Evolutionary conservation across 2,113 vertebrate species (phyloP), one percentile per base, ranked within the genome.

Genomic region (Romanogobio albipinnatus): DNA sequence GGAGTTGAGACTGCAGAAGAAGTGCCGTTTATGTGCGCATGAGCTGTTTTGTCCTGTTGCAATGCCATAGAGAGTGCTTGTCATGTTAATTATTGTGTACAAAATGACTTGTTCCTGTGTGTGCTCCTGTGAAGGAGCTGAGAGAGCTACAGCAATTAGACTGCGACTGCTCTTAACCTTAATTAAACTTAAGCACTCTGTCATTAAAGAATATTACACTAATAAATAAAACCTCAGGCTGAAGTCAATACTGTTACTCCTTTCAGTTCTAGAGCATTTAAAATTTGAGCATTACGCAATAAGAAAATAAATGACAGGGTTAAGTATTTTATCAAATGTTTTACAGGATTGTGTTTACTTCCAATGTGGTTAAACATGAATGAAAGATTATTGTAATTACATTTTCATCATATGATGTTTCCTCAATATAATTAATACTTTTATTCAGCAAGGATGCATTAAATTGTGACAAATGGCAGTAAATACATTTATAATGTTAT

Each of bases 131-230:
- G 61, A 36, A 53, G 45, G 22, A 43, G 33, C 17, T 24, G 3
- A 9, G 49, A 56, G 59, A 53, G 75, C 58, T 49, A 49, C 26
- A 77, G 73, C 36, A 22, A 29, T n/a, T 45, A 53, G 26, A 22
- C 74, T 33, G 24, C 15, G 8, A 76, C 24, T 33, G 74, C 26
- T 76, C 74, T 53, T 33, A 26, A 79, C 74, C 61, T 56, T n/a
- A 62, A 83, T 78, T 77, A 80, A 74, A 22, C 33, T 9, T 84
- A 73, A 78, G 71, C 62, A 79, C 62, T 26, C 39, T 6, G 36
- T 9, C 29, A 74, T 79, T 53, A 36, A 8, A 64, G 45, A 11
- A 74, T 26, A 15, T 66, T 56, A 84, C 3, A 33, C 45, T 14
- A 51, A 22, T 33, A 45, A 77, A 3, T 70, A 59, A 0, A 43